Evolutionary conservation across 2,113 vertebrate genomes (phyloP).

Genomic region (Cololabis saira): DNA sequence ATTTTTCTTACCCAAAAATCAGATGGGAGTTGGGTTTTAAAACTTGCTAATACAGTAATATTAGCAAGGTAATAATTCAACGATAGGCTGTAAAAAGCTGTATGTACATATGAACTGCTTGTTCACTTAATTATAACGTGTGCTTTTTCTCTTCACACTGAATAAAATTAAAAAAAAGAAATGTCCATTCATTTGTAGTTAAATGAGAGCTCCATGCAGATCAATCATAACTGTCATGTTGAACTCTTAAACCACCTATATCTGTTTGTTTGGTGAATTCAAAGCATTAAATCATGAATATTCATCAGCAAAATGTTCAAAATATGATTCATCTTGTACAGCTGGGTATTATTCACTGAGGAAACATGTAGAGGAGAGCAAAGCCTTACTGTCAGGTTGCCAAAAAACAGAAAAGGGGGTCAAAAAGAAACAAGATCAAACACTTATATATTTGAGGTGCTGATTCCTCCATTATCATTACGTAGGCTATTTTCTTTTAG

Average conservation of each 20-base stretch:
- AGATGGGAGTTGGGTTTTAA: slow-evolving; percentile 32
- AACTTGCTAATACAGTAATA: slow-evolving; percentile 47
- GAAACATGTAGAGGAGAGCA: slow-evolving; percentile 50
- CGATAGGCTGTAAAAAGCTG: slow-evolving; percentile 1
- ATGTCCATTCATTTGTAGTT: slow-evolving; percentile 29
- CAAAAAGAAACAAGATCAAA: slow-evolving; percentile 9
- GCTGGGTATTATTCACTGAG: slow-evolving; percentile 67
- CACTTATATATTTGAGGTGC: slow-evolving; percentile 28
- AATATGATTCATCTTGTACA: slow-evolving; percentile 76
- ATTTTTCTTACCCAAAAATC: slow-evolving; percentile 56
- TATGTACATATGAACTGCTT: slow-evolving; percentile 22
- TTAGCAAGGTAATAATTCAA: slow-evolving; percentile 24
- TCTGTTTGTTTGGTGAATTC: slow-evolving; percentile 60
- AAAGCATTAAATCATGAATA: slow-evolving; percentile 69
- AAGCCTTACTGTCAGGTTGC: slow-evolving; percentile 55
- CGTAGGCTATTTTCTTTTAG: no score
- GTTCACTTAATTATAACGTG: slow-evolving; percentile 28
- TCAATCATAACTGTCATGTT: slow-evolving; percentile 42
- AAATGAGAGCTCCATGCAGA: slow-evolving; percentile 49
- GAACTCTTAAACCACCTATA: slow-evolving; percentile 27
- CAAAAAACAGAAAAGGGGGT: neutral
- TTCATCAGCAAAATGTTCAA: slow-evolving; percentile 61
- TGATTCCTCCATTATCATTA: slow-evolving; percentile 43
- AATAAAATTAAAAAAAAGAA: slow-evolving; percentile 45
- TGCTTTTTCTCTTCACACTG: slow-evolving; percentile 49